phyloP scores from a whole-genome alignment of 2,888 invertebrate genomes.

The Oxyscelio sp. region DNA sequence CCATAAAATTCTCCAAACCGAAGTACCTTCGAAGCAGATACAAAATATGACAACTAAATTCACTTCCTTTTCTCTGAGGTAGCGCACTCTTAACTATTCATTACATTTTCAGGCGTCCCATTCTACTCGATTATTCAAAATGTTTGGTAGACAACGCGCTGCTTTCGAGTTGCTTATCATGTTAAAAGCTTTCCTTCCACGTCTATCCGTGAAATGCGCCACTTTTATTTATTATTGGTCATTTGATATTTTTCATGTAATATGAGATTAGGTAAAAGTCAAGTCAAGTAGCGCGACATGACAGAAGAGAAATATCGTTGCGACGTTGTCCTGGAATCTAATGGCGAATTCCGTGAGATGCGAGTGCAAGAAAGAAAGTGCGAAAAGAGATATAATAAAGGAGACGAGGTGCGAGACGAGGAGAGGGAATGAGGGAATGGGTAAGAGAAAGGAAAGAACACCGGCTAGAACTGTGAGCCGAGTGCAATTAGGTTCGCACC shows the following conservation, averaged over 20 bases:
- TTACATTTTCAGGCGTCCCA: no score
- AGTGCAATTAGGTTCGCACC: conserved; percentile 86
- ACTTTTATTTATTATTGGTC: conserved; percentile 66
- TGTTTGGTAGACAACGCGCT: neutral
- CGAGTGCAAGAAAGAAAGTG: conserved; percentile 72
- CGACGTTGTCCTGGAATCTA: conserved; percentile 73
- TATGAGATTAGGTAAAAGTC: conserved; percentile 70
- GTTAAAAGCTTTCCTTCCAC: conserved; percentile 26
- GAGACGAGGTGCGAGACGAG: conserved; percentile 66
- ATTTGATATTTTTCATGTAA: conserved; percentile 70
- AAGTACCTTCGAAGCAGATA: no score
- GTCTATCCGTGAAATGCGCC: conserved; percentile 4
- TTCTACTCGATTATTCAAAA: conserved; percentile 50
- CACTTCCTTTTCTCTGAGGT: no score
- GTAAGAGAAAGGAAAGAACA: conserved; percentile 70
- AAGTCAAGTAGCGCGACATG: conserved; percentile 70
- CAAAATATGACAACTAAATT: no score
- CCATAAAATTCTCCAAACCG: no score
- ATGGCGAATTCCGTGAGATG: conserved; percentile 69
- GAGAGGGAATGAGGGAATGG: conserved; percentile 31
- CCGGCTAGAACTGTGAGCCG: conserved; percentile 79
- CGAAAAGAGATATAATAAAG: conserved; percentile 74
- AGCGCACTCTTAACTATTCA: no score
- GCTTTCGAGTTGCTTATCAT: conserved; percentile 12
- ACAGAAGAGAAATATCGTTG: conserved; percentile 70